Percentiles rank a stretch among this genome's conserved stretches.
These are phyloP conservation scores for Pachyramphus minor DNA, from an alignment of 2,113 vertebrate species.

Conservation along the genomic window DNA sequence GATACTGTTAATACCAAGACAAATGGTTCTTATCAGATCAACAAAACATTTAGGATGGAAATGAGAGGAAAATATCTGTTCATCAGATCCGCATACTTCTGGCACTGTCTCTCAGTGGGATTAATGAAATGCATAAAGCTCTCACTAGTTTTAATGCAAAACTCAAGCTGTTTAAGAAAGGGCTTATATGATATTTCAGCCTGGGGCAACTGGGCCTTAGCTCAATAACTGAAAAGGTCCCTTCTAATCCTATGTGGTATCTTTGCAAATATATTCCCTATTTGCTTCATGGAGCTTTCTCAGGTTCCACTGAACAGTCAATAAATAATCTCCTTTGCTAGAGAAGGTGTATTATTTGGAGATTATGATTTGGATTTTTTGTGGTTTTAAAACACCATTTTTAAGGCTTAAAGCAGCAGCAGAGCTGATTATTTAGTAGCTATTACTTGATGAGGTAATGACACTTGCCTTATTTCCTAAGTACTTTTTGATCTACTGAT, in stretches of 20 bases:
- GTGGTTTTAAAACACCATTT: constrained; percentile 39
- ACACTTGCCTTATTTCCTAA: constrained; percentile 10
- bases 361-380: constrained; percentile 46
- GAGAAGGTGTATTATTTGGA: constrained; percentile 37
- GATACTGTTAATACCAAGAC: neutral
- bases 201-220: neutral
- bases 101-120: neutral
- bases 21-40: neutral
- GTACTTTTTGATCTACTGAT: constrained; percentile 43
- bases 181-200: neutral
- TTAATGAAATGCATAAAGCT: neutral
- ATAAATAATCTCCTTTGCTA: constrained; percentile 39
- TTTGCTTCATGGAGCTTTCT: constrained; percentile 10
- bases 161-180: constrained; percentile 18
- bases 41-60: neutral
- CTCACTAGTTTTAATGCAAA: neutral
- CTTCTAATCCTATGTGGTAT: neutral
- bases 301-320: constrained; percentile 15
- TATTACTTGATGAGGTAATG: constrained; percentile 34
- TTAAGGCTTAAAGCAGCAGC: constrained; percentile 28
- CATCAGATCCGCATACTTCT: neutral
- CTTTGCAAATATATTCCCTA: constrained; percentile 28
- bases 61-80: neutral
- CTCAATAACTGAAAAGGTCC: constrained; percentile 40
- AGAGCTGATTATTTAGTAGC: constrained; percentile 19